Evolutionary conservation across 2,888 invertebrate species (phyloP), one percentile per base, ranked within the genome.

Genomic region (Aethes cnicana): DNA sequence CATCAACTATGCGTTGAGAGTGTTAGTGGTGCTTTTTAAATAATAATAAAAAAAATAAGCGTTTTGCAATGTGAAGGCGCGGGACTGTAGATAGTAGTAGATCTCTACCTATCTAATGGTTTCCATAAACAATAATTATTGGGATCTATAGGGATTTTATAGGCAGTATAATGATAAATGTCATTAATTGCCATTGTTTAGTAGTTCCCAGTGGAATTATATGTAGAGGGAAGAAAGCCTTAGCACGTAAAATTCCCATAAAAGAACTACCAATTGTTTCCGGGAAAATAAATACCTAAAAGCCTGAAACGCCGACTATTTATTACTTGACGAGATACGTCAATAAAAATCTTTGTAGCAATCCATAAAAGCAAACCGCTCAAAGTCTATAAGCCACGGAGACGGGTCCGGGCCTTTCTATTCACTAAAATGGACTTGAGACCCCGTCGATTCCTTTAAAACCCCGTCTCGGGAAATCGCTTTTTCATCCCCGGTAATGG

Each of bases 401-500:
- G 70, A 66, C 63, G 57, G 53, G 57, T n/a, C n/a, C n/a, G 50
- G 53, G 58, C 57, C 59, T 62, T 68, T 68, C 72, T 70, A 69
- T 74, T 73, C 72, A 72, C 70, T 73, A 66, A 79, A 83, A 79
- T 72, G 68, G 70, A 70, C 76, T 78, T 70, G 68, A 79, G 63
- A 69, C 69, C 68, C 70, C 69, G 74, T 72, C 80, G 77, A 82
- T 84, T 82, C 77, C 78, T 83, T 85, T 84, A 78, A 83, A 84
- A 80, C 75, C 68, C 74, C 70, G 72, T 78, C 72, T 73, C 67
- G 75, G 77, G 79, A 84, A 88, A 87, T 85, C 83, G 85, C 84
- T 85, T 86, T 86, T 87, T 87, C 86, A 87, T 86, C 80, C 82
- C 70, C 68, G 70, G 77, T 85, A 85, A 87, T 83, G 82, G 79